A percentile compares a stretch with the other conserved stretches of the same genome.
These are phyloP conservation scores for Lepisosteus oculatus DNA, from an alignment of 2,113 vertebrate species.

Conservation along the genomic window DNA sequence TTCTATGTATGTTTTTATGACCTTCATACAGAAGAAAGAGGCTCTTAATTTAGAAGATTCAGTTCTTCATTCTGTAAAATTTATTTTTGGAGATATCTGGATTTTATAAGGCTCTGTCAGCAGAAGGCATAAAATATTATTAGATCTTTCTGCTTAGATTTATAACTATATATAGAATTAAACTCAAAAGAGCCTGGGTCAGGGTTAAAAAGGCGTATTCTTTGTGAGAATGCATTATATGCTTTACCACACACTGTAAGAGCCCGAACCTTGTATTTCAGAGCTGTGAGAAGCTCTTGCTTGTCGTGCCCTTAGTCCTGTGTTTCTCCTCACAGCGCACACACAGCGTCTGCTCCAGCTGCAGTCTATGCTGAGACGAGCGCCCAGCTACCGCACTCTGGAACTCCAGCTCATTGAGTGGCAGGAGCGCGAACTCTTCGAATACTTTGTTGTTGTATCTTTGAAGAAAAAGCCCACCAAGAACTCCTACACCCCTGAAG, in stretches of 20 bases:
- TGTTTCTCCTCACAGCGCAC: slow-evolving; percentile 73
- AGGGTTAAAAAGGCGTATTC: too few species aligned
- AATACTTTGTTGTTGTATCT: slow-evolving; percentile 96
- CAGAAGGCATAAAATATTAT: too few species aligned
- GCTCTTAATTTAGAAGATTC: too few species aligned
- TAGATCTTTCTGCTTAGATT: too few species aligned
- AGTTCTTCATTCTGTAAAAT: too few species aligned
- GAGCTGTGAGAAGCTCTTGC: not conserved
- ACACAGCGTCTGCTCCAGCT: slow-evolving; percentile 92
- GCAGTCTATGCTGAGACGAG: slow-evolving; percentile 89
- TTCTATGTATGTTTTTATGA: too few species aligned
- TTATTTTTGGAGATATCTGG: too few species aligned
- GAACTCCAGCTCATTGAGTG: slow-evolving; percentile 96
- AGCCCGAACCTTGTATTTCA: too few species aligned
- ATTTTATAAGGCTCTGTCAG: too few species aligned
- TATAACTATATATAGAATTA: not conserved
- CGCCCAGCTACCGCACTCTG: slow-evolving; percentile 93
- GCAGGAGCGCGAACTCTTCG: slow-evolving; percentile 96
- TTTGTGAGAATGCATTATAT: too few species aligned
- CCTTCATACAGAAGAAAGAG: too few species aligned
- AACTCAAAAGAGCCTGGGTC: not conserved
- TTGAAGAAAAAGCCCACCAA: slow-evolving; percentile 94
- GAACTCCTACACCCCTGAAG: slow-evolving; percentile 89
- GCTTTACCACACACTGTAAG: too few species aligned
- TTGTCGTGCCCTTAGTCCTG: not conserved